These are phyloP conservation scores for Cheilosia variabilis DNA, from an alignment of 2,888 invertebrate genomes.

Conservation along the genomic window DNA sequence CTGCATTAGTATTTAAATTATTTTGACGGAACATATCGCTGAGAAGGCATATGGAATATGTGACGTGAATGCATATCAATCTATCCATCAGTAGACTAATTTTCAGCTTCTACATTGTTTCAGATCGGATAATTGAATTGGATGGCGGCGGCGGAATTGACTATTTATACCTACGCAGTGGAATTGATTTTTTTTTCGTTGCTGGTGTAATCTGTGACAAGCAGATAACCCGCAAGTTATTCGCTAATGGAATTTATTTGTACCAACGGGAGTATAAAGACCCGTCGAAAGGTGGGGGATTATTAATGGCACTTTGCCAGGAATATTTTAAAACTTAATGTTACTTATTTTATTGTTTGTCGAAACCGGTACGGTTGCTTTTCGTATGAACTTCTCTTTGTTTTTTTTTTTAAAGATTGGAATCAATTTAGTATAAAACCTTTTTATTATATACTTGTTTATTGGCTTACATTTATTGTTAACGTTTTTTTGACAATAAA, in stretches of 20 bases:
- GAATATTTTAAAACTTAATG: constrained; percentile 30
- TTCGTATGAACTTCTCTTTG: not conserved
- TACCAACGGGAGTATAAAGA: constrained; percentile 10
- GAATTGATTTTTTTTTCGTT: not conserved
- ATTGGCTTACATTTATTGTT: not conserved
- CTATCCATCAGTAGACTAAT: not conserved
- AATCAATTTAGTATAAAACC: not conserved
- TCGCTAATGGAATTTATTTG: constrained; percentile 26
- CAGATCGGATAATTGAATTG: not conserved
- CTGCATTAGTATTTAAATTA: constrained; percentile 3
- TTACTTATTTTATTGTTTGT: not conserved
- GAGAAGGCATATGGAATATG: constrained; percentile 10
- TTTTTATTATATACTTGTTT: not conserved
- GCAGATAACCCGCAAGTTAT: constrained; percentile 11
- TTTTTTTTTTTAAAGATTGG: not conserved
- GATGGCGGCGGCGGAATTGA: not conserved
- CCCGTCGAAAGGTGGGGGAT: constrained; percentile 22
- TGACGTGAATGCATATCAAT: not conserved
- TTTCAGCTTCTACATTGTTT: not conserved
- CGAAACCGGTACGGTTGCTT: constrained; percentile 40
- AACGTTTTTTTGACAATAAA: not conserved
- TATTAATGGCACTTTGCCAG: constrained; percentile 42
- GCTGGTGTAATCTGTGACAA: not conserved
- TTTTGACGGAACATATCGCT: not conserved
- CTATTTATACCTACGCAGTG: too few relatives aligned